Evolutionary conservation across 2,888 invertebrate genomes (phyloP), one percentile per base, ranked within the genome.

Genomic region (Oscheius sp.): DNA sequence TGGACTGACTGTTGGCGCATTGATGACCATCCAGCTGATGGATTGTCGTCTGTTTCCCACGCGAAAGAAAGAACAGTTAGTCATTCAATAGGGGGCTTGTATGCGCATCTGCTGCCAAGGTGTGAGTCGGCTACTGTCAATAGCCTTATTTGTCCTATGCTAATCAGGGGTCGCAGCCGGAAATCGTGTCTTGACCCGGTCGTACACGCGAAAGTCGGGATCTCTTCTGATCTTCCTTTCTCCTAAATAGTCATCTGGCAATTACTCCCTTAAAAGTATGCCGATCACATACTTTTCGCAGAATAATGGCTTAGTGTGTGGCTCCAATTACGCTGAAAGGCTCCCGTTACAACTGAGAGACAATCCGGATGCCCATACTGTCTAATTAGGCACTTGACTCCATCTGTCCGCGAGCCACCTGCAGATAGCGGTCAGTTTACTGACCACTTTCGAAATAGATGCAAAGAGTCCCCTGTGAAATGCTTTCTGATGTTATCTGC

Each of bases 331-430:
- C 63, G 63, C 47, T 42, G 42, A 63, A 47, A 47, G 48, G 63
- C 47, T 63, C 63, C 48, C 63, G n/a, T 63, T 63, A 63, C 63
- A 35, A 7, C 35, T 32, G 29, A 57, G 29, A 32, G 32, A 29
- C 57, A 57, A 57, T 57, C n/a, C 29, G 33, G 32, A 33, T 29
- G 57, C 57, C 53, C 53, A 53, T 21, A 10, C 60, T 35, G 51
- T 37, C 70, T 70, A 70, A 70, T 70, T 70, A 59, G 70, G n/a
- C 48, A 70, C 70, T 70, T 70, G 70, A 70, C 70, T 70, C 42
- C 70, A 70, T 70, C 70, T 70, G 70, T 42, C 53, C 32, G 48
- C 9, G 13, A 9, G 32, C 65, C 33, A 48, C 50, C 65, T 65
- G 65, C 33, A 47, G 13, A 29, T 65, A 42, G 37, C 63, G 59